Conservation (phyloP, 2,888 invertebrate genomes). For the Epirrita christyi region DNA sequence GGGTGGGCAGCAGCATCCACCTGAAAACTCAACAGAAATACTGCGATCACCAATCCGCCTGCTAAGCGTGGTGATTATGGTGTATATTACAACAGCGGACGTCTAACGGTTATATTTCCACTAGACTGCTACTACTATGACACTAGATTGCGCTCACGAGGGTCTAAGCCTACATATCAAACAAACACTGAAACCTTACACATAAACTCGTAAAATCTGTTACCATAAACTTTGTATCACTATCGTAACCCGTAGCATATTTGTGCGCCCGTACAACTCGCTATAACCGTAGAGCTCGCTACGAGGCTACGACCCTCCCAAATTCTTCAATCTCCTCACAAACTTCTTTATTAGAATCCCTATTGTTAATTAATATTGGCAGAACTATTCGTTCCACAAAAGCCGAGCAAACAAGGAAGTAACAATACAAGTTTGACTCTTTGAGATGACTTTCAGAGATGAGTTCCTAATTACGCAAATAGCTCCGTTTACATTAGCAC, state of each 20-base stretch:
- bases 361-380: constrained; percentile 38
- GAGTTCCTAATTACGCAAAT: constrained; percentile 61
- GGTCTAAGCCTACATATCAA: too few species aligned
- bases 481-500: constrained; percentile 40
- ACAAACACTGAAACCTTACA: too few species aligned
- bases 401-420: constrained; percentile 46
- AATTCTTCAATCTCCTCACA: constrained; percentile 9
- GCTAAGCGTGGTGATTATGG: too few species aligned
- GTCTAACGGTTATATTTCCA: too few species aligned
- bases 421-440: constrained; percentile 64
- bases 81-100: too few species aligned
- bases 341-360: constrained; percentile 22
- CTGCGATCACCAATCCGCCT: too few species aligned
- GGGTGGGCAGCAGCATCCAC: too few species aligned
- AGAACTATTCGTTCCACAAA: constrained; percentile 37
- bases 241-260: not conserved
- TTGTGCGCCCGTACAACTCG: not conserved
- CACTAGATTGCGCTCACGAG: too few species aligned
- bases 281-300: constrained; percentile 8
- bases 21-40: too few species aligned
- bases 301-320: constrained; percentile 5
- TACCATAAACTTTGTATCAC: constrained; percentile 6
- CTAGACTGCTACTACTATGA: too few species aligned
- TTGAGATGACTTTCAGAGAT: constrained; percentile 51
- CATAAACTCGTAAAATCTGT: not conserved